Percentiles rank a stretch among this genome's conserved stretches.
phyloP scores from a whole-genome alignment of 2,113 vertebrate species.

The Peromyscus polionotus region DNA sequence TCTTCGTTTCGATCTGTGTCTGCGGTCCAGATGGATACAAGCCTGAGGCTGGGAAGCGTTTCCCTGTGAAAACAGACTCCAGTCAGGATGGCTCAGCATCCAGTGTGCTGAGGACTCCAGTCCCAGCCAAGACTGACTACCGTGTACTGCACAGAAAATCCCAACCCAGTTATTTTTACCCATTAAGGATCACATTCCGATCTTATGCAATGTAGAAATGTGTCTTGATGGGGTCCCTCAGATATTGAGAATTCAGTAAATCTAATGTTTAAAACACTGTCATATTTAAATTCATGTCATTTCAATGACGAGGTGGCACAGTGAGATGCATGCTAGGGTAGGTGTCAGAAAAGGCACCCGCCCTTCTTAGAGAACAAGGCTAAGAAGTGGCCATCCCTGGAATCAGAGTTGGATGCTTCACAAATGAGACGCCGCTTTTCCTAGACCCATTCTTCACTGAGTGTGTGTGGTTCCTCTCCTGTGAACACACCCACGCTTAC shows the following conservation, averaged over 20 bases:
- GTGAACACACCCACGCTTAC: not conserved
- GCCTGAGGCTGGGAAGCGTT: constrained; percentile 94
- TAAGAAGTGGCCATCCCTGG: not conserved
- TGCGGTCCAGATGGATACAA: constrained; percentile 94
- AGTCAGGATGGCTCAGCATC: constrained; percentile 31
- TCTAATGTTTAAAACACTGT: not conserved
- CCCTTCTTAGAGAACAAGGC: not conserved
- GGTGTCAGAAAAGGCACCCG: not conserved
- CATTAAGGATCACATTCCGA: not conserved
- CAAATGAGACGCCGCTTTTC: not conserved
- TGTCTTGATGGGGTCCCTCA: not conserved
- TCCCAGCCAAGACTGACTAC: not conserved
- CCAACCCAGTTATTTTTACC: not conserved
- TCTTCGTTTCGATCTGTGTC: constrained; percentile 96
- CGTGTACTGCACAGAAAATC: not conserved
- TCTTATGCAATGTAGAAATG: not conserved
- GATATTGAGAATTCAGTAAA: not conserved
- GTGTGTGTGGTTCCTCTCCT: not conserved
- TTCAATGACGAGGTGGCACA: not conserved
- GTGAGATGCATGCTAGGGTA: not conserved
- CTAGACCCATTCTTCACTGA: not conserved
- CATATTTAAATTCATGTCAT: not conserved
- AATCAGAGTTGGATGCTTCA: not conserved
- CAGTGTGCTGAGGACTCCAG: not conserved
- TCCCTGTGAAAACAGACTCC: constrained; percentile 90